These are phyloP conservation scores for Philereme transversata DNA, from an alignment of 2,888 invertebrate species.

Conservation along the genomic window DNA sequence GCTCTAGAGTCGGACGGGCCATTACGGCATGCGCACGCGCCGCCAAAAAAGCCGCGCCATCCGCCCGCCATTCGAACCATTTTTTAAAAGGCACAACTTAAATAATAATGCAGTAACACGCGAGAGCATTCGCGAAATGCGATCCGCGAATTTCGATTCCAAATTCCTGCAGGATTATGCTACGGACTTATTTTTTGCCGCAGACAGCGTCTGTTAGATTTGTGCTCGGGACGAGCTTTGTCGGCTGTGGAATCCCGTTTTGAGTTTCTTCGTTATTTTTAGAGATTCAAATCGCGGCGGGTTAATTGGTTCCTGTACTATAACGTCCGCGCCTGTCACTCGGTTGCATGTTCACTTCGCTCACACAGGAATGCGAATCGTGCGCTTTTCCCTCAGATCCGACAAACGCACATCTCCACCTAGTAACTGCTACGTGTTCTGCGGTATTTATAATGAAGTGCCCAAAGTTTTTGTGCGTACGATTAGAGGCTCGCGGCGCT, in stretches of 20 bases:
- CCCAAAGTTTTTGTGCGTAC: constrained; percentile 72
- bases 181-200: constrained; percentile 66
- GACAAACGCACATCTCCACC: not conserved
- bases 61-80: constrained; percentile 66
- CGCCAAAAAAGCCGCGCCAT: constrained; percentile 66
- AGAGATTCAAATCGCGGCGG: constrained; percentile 50
- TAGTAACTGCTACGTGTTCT: constrained; percentile 12
- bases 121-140: constrained; percentile 82
- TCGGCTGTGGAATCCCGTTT: constrained; percentile 46
- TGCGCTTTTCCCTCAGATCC: constrained; percentile 1
- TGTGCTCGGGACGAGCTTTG: constrained; percentile 57
- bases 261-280: constrained; percentile 17
- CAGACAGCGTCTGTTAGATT: constrained; percentile 75
- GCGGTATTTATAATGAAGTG: constrained; percentile 68
- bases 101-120: constrained; percentile 84
- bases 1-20: constrained; percentile 66
- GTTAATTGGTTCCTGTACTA: constrained; percentile 61
- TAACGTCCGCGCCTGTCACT: constrained; percentile 43
- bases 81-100: constrained; percentile 76
- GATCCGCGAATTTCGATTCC: constrained; percentile 80
- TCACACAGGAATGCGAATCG: constrained; percentile 41
- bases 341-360: constrained; percentile 30
- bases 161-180: constrained; percentile 63
- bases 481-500: constrained; percentile 76
- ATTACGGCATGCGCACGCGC: constrained; percentile 81